These are phyloP conservation scores for Callionymus lyra DNA, from an alignment of 2,113 vertebrate species.

Conservation along the genomic window DNA sequence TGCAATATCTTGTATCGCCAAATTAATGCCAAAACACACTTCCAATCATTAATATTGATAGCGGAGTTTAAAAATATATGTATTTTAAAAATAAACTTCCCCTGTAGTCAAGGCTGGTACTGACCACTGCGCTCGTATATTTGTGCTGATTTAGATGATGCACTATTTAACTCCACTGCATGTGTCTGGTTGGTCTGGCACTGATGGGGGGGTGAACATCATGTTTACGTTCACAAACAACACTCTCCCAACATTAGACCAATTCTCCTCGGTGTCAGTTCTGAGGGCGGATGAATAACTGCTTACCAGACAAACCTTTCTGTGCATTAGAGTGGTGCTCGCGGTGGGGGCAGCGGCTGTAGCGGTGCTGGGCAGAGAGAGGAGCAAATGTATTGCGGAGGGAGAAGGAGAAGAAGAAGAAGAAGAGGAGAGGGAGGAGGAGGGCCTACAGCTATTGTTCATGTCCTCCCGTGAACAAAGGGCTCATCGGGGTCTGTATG, in stretches of 20 bases:
- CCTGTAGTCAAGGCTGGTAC: too few relatives aligned
- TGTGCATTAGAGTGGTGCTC: conserved; percentile 49
- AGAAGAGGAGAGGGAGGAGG: conserved; percentile 62
- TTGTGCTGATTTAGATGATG: too few relatives aligned
- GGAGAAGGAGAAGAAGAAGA: conserved; percentile 47
- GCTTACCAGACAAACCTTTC: conserved; percentile 61
- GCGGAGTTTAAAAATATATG: too few relatives aligned
- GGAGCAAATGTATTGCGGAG: conserved; percentile 60
- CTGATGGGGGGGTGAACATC: conserved; percentile 40
- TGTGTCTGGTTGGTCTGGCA: conserved; percentile 20
- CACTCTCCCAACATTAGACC: conserved; percentile 39
- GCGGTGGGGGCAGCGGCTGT: conserved; percentile 13
- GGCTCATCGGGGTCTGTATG: conserved; percentile 70
- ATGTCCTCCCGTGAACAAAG: conserved; percentile 76
- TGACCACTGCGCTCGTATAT: too few relatives aligned
- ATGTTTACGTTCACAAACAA: conserved; percentile 33
- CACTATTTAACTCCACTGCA: neutral
- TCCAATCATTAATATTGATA: too few relatives aligned
- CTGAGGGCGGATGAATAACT: conserved; percentile 45
- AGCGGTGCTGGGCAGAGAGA: conserved; percentile 53
- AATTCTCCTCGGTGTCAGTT: conserved; percentile 60
- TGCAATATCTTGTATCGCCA: too few relatives aligned
- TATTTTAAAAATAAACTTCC: too few relatives aligned
- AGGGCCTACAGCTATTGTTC: conserved; percentile 76
- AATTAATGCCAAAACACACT: too few relatives aligned